A percentile compares a stretch with the other conserved stretches of the same genome.
Conservation (phyloP, 1,140 invertebrate genomes). For the Lordiphosa clarofinis region DNA sequence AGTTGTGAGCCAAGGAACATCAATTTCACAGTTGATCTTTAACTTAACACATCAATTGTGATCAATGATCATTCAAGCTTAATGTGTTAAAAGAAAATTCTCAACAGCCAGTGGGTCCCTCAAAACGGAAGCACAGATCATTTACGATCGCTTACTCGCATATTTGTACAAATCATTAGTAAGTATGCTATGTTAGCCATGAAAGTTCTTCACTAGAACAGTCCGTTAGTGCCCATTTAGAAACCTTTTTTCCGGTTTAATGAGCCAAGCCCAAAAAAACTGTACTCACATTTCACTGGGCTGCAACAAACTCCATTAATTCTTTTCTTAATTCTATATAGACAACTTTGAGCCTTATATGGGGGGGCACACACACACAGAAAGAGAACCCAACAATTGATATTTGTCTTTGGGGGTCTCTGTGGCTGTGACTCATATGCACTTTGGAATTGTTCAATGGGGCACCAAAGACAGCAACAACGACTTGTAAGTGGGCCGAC, state of each 20-base stretch:
- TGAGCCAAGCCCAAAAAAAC: constrained; percentile 10
- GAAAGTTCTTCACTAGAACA: constrained; percentile 3
- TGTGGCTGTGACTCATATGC: constrained; percentile 7
- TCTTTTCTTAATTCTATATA: constrained; percentile 14
- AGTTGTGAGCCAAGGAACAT: not conserved
- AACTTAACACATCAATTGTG: constrained; percentile 9
- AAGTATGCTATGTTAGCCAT: constrained; percentile 4
- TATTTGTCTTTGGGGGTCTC: constrained; percentile 7
- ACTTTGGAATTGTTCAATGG: constrained; percentile 21
- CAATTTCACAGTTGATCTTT: not conserved
- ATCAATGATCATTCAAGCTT: not conserved
- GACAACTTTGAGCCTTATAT: constrained; percentile 10
- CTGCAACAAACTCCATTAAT: constrained; percentile 9
- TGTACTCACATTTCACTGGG: constrained; percentile 3
- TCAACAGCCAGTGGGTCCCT: not conserved
- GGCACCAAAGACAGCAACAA: constrained; percentile 9
- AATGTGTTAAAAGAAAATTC: not conserved
- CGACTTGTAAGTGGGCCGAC: constrained; percentile 4
- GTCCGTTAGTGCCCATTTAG: constrained; percentile 4
- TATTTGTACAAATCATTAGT: constrained; percentile 11
- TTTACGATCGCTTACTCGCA: constrained; percentile 4
- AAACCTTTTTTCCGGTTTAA: constrained; percentile 8
- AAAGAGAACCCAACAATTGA: constrained; percentile 9
- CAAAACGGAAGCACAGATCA: constrained; percentile 10
- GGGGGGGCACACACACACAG: constrained; percentile 2